These are phyloP conservation scores for Spheniscus humboldti DNA, from an alignment of 2,797 vertebrate genomes.

Conservation along the genomic window DNA sequence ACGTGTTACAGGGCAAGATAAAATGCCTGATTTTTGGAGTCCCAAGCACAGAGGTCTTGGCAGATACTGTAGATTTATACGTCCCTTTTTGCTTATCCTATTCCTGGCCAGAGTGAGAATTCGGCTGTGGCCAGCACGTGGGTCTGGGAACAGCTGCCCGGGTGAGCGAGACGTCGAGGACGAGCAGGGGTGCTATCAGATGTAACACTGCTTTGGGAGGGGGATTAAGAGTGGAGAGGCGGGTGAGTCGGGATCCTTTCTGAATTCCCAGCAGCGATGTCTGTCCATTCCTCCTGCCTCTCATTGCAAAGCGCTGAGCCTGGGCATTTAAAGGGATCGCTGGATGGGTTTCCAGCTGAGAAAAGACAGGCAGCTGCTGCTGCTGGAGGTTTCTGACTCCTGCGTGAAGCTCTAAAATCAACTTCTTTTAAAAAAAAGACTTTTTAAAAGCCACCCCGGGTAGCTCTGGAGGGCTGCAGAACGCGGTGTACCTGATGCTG, in stretches of 20 bases:
- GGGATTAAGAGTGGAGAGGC: neutral
- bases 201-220: neutral
- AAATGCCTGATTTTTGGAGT: neutral
- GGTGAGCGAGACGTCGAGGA: neutral
- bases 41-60: neutral
- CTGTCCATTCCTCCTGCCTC: neutral
- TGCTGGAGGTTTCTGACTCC: neutral
- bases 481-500: rapidly evolving
- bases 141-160: neutral
- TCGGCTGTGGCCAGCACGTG: rapidly evolving
- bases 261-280: neutral
- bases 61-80: neutral
- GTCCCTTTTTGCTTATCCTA: neutral
- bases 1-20: neutral
- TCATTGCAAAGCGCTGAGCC: neutral
- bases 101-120: neutral
- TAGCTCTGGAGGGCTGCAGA: neutral
- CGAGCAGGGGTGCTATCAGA: neutral
- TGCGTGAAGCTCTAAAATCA: neutral
- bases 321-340: rapidly evolving
- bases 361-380: neutral
- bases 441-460: neutral
- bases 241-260: neutral
- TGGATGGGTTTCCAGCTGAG: neutral
- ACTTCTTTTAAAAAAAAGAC: neutral